Evolutionary conservation across 2,113 vertebrate species (phyloP), one percentile per base, ranked within the genome.

Genomic region (Dolichallabes microphthalmus): DNA sequence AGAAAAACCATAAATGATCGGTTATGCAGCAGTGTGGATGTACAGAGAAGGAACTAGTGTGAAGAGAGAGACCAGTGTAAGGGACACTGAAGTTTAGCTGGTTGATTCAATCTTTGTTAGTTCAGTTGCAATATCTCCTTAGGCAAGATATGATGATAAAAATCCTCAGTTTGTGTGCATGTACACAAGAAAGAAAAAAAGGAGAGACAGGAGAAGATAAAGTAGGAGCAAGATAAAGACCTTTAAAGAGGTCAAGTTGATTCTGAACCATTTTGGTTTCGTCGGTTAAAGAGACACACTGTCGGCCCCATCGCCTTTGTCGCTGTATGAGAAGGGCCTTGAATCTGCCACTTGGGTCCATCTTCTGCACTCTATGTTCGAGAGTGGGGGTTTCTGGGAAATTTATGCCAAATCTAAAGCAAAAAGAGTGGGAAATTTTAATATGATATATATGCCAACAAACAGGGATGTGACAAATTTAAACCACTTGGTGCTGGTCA

Each of bases 281-380:
- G 39, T 85, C n/a, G 35, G 80, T 39, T 85, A 77, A 39, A 82
- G 57, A 85, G 74, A 75, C 80, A 75, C 80, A 85, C 15, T 50
- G 86, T 82, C 58, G 32, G 68, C 61, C 19, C 57, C 80, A 32
- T n/a, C n/a, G n/a, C n/a, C 77, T 80, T 64, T 73, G 85, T 75
- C 61, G 69, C 69, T 89, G 87, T 82, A 82, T 55, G 77, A 85
- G 69, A 85, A 78, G 89, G 83, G 87, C 75, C 80, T 53, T 77
- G 83, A 75, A 61, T 88, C 89, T 68, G 78, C 87, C 84, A 32
- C 39, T 60, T 84, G 79, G 85, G 88, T 87, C 92, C 92, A 93
- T 94, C 97, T 96, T 97, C 92, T 95, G 95, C 93, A 96, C 82
- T 79, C 82, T 64, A 95, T 93, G 95, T 95, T 86, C 94, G 93